phyloP scores from a whole-genome alignment of 2,797 vertebrate species.

The Thamnophis elegans region DNA sequence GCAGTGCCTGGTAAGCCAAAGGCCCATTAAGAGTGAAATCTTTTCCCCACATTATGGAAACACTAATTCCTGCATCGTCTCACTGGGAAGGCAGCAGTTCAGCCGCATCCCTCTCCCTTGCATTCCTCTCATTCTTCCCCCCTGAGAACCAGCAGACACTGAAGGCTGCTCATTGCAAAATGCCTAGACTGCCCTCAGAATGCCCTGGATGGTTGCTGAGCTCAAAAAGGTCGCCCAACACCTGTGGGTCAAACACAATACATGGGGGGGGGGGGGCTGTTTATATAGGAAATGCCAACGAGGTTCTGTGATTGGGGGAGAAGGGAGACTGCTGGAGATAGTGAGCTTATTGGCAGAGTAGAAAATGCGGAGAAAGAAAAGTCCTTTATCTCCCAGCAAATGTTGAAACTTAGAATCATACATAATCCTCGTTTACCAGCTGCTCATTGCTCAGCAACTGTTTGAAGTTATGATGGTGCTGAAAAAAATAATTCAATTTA shows the following conservation, averaged over 20 bases:
- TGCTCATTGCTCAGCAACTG: neutral
- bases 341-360: neutral
- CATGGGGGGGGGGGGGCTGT: neutral
- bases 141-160: neutral
- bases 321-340: neutral
- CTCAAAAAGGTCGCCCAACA: neutral
- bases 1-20: constrained; percentile 68
- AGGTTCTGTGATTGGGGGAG: neutral
- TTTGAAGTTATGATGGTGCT: neutral
- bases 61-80: neutral
- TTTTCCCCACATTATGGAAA: neutral
- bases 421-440: neutral
- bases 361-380: neutral
- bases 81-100: neutral
- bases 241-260: neutral
- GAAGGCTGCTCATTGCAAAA: neutral
- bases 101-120: neutral
- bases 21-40: neutral
- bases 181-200: neutral
- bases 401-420: neutral
- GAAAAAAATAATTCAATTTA: neutral
- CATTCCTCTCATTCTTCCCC: neutral
- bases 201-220: neutral
- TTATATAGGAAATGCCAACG: neutral
- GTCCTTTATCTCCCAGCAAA: neutral